phyloP scores from a whole-genome alignment of 92 coral and sea anemone species.

The Zoanthus sansibaricus region DNA sequence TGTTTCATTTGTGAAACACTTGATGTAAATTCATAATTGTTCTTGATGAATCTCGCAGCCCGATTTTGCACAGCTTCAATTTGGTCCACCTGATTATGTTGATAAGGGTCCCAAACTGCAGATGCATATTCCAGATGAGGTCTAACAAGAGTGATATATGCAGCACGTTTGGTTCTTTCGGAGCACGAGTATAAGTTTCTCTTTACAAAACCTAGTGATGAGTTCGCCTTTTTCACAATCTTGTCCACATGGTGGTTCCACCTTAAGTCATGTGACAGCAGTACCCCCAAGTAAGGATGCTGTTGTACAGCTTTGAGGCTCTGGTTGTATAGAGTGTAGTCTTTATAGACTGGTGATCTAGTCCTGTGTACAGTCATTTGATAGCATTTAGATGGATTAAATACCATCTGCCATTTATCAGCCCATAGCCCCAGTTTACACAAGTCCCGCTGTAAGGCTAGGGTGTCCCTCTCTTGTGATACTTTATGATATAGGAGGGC shows the following conservation, averaged over 20 bases:
- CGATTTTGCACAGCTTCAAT: slow-evolving; percentile 52
- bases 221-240: slow-evolving; percentile 37
- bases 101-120: slow-evolving; percentile 42
- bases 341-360: slow-evolving; percentile 53
- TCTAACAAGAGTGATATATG: slow-evolving; percentile 31
- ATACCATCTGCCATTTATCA: slow-evolving; percentile 44
- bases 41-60: slow-evolving; percentile 54
- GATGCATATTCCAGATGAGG: slow-evolving; percentile 38
- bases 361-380: slow-evolving; percentile 37
- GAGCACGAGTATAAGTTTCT: slow-evolving; percentile 35
- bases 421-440: slow-evolving; percentile 52
- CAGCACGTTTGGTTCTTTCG: slow-evolving; percentile 37
- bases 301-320: slow-evolving; percentile 46
- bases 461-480: slow-evolving; percentile 31
- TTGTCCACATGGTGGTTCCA: slow-evolving; percentile 59
- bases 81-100: slow-evolving; percentile 46
- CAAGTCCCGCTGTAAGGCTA: slow-evolving; percentile 45
- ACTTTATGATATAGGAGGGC: slow-evolving; percentile 56
- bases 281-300: slow-evolving; percentile 62
- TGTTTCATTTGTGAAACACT: slow-evolving; percentile 46
- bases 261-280: slow-evolving; percentile 42
- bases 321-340: slow-evolving; percentile 60
- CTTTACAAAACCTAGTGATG: slow-evolving; percentile 32
- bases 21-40: slow-evolving; percentile 41
- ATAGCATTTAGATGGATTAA: slow-evolving; percentile 30